A percentile compares a stretch with the other conserved stretches of the same genome.
Conservation (phyloP, 2,113 vertebrate genomes). For the Gnathonemus echidnorhynchus region DNA sequence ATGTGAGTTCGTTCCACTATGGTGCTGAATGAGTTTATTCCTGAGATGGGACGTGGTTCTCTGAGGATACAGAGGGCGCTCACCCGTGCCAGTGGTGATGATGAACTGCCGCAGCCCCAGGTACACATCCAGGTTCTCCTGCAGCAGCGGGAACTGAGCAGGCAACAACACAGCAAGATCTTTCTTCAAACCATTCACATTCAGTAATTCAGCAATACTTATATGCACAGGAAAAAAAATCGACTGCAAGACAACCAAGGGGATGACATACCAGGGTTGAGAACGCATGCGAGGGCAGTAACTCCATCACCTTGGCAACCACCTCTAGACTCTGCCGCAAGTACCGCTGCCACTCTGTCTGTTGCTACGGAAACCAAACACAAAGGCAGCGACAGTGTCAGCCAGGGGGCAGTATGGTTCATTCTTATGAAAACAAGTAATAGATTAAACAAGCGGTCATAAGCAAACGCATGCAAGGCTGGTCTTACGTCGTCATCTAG, state of each 20-base stretch:
- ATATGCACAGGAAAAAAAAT: background rate
- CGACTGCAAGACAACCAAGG: background rate
- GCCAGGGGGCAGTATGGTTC: background rate
- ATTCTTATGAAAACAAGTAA: background rate
- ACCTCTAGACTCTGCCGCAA: conserved; percentile 97
- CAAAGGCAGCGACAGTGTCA: conserved; percentile 19
- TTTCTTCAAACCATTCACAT: background rate
- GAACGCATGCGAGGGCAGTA: conserved; percentile 91
- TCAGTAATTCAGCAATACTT: background rate
- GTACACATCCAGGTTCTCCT: conserved; percentile 93
- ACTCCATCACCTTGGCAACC: conserved; percentile 97
- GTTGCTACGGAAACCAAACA: conserved; percentile 68
- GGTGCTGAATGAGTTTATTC: background rate
- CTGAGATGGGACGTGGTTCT: background rate
- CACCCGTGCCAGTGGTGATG: conserved; percentile 82
- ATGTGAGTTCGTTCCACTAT: background rate
- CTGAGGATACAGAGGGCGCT: conserved; percentile 16
- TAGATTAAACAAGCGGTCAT: background rate
- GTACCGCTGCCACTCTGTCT: conserved; percentile 97
- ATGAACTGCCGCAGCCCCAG: conserved; percentile 92
- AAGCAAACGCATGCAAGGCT: background rate
- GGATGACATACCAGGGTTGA: conserved; percentile 75
- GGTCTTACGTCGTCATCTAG: conserved; percentile 92
- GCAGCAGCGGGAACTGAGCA: conserved; percentile 86
- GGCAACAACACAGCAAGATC: conserved; percentile 29